A percentile compares a stretch with the other conserved stretches of the same genome.
Evolutionary conservation across 1,140 invertebrate species (phyloP).

Genomic region (Sinonovacula constricta): DNA sequence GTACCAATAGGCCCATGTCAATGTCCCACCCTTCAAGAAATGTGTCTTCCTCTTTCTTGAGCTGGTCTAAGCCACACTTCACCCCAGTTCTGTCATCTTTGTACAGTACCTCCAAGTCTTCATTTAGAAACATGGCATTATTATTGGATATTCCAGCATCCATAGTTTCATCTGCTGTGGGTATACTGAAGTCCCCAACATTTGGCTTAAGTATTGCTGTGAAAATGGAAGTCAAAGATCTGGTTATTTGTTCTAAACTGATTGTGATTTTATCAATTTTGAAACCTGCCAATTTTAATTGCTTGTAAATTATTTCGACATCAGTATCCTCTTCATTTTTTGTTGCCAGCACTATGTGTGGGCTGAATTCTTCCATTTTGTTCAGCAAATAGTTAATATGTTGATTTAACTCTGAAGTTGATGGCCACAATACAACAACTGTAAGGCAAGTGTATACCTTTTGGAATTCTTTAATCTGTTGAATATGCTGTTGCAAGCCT

Average conservation of each 20-base stretch:
- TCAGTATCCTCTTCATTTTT: no score
- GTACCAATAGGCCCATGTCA: constrained; percentile 60
- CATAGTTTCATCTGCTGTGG: constrained; percentile 23
- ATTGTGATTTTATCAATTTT: no score
- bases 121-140: constrained; percentile 55
- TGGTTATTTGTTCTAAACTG: constrained; percentile 2
- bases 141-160: constrained; percentile 35
- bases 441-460: constrained; percentile 52
- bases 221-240: neutral
- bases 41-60: constrained; percentile 51
- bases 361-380: constrained; percentile 18
- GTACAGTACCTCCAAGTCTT: constrained; percentile 61
- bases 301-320: no score
- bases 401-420: neutral
- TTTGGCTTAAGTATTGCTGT: no score
- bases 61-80: constrained; percentile 18
- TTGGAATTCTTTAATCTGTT: constrained; percentile 36
- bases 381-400: constrained; percentile 31
- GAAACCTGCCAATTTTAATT: no score
- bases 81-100: constrained; percentile 37
- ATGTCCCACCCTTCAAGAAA: constrained; percentile 63
- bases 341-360: constrained; percentile 20
- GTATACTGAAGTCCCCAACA: constrained; percentile 13
- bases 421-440: constrained; percentile 54
- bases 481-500: constrained; percentile 36